phyloP scores from a whole-genome alignment of 1,140 invertebrate genomes.

The Sesamia nonagrioides region DNA sequence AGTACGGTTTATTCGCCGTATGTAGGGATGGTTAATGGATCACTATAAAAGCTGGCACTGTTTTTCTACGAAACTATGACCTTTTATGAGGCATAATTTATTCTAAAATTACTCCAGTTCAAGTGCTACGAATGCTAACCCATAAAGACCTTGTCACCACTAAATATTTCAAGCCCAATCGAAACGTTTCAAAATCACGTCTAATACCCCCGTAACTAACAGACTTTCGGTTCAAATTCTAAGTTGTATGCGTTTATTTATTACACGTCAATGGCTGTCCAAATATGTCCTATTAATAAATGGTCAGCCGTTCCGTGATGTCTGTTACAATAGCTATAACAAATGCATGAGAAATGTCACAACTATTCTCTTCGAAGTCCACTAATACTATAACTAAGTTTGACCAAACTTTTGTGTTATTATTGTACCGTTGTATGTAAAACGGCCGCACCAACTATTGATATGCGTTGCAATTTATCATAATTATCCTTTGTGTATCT shows the following conservation, averaged over 20 bases:
- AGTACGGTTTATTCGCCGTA: too few species aligned
- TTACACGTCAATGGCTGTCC: slow-evolving; percentile 72
- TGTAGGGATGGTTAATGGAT: too few species aligned
- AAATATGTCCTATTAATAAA: slow-evolving; percentile 83
- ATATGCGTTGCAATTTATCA: neutral
- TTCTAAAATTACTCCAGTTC: too few species aligned
- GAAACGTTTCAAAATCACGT: slow-evolving; percentile 20
- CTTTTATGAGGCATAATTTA: neutral
- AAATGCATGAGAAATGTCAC: slow-evolving; percentile 67
- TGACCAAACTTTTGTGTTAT: slow-evolving; percentile 6
- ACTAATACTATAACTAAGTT: slow-evolving; percentile 31
- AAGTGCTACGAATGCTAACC: neutral
- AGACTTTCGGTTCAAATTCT: slow-evolving; percentile 53
- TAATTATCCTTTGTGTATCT: slow-evolving; percentile 5
- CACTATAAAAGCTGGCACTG: too few species aligned
- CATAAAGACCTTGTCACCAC: slow-evolving; percentile 6
- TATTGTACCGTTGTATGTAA: neutral
- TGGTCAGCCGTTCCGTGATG: slow-evolving; percentile 59
- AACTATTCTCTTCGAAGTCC: slow-evolving; percentile 62
- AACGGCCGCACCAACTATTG: neutral
- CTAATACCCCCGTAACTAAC: slow-evolving; percentile 58
- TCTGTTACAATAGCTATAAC: slow-evolving; percentile 67
- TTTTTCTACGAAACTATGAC: too few species aligned
- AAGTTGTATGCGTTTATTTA: slow-evolving; percentile 75
- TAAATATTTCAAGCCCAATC: slow-evolving; percentile 24